Evolutionary conservation across 2,888 invertebrate genomes (phyloP), one percentile per base, ranked within the genome.

Genomic region (Drosophila ustulata): DNA sequence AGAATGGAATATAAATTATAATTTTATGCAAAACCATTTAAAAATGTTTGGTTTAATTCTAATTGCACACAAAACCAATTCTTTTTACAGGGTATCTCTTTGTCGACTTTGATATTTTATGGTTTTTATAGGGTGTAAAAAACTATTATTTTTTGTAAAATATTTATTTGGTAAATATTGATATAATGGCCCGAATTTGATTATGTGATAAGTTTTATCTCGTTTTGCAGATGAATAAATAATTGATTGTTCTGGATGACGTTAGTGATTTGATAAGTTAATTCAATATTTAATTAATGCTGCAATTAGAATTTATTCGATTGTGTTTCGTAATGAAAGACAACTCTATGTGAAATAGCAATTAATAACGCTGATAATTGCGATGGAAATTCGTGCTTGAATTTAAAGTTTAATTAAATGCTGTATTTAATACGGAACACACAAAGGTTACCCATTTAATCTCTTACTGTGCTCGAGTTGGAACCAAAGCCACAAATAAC

Each of bases 161-260:
- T 30, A 25, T 4, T 50, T 23, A 34, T 43, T 56, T 47, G 59
- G 47, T 68, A 67, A 11, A 26, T 45, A 45, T 61, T 43, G 18
- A 26, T 11, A 26, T 61, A 51, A 50, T 51, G 37, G 11, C n/a
- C 18, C 18, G 18, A 56, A 55, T 72, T 80, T 53, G 63, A 73
- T 70, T 73, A 72, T 58, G 34, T 49, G 52, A 56, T 61, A 63
- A 76, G 45, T 66, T 78, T 63, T 49, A 47, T 45, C n/a, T 28
- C 37, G 30, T 5, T 37, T 39, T 39, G 39, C 34, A 78, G 65
- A 67, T 53, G 23, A 8, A 13, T 52, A 23, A 56, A 57, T 49
- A 37, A 56, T 34, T 43, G 28, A 65, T 26, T 28, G 11, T 39
- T 23, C 7, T 55, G 7, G 7, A 26, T n/a, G 23, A 7, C 4